Evolutionary conservation across 2,888 invertebrate genomes (phyloP), one percentile per base, ranked within the genome.

Genomic region (Tetropium fuscum): DNA sequence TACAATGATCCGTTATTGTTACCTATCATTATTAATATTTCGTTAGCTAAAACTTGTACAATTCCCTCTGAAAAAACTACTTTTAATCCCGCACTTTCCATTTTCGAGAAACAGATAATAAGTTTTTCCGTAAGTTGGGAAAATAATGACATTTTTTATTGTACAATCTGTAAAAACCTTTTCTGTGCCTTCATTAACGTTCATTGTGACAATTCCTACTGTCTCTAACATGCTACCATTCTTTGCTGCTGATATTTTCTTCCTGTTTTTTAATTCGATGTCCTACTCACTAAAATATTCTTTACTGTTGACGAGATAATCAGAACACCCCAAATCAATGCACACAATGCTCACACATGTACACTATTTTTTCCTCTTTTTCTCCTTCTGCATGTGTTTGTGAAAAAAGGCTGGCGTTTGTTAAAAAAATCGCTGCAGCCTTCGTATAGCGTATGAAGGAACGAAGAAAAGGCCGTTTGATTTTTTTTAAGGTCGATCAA

Each of bases 121-220:
- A 18, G 16, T 53, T 53, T 41, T 53, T 25, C 30, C 20, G 38
- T 2, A 47, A 30, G 8, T 47, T 8, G 2, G 25, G 53, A 10
- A 53, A 27, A 51, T 36, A 38, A 51, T 51, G 1, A 51, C 40
- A 38, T 40, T 20, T 36, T 36, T 18, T n/a, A 49, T 49, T 19
- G 27, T 25, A 25, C 27, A 45, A 1, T 10, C 8, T 7, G 11
- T 38, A 13, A 13, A 3, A 13, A 22, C 49, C 25, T 38, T 36
- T 8, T 20, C 11, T 20, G 8, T 38, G 6, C 13, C 5, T 11
- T n/a, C 13, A n/a, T 41, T 11, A 27, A 16, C 30, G 40, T 40
- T 38, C 1, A 53, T 25, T n/a, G 3, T 47, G 4, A 16, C 47
- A 16, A 27, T 30, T 4, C 47, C 47, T 13, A 47, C 18, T 16